Evolutionary conservation across 2,888 invertebrate species (phyloP).

Genomic region (Agapostemon virescens): DNA sequence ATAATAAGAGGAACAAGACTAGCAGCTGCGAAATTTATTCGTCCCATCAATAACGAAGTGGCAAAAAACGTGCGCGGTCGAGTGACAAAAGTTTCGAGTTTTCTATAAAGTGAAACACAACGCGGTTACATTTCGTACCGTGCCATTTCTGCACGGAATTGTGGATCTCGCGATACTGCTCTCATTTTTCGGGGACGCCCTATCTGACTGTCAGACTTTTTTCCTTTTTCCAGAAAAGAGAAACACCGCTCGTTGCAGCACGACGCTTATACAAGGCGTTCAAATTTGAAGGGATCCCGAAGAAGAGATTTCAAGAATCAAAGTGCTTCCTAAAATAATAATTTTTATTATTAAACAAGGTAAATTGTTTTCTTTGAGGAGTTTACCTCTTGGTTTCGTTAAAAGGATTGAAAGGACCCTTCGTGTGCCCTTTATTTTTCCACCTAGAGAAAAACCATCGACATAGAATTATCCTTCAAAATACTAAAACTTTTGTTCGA

Average conservation of each 20-base stretch:
- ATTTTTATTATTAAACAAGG: too few relatives aligned
- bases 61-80: background rate
- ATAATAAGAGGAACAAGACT: background rate
- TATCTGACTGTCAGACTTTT: background rate
- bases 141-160: background rate
- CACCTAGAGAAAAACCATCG: too few relatives aligned
- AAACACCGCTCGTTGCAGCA: background rate
- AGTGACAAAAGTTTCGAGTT: slow-evolving; percentile 2
- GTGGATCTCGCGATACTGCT: background rate
- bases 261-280: background rate
- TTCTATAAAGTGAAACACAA: background rate
- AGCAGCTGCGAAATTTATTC: background rate
- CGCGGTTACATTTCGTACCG: background rate
- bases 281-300: background rate
- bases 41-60: background rate
- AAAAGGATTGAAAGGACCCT: too few relatives aligned
- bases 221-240: background rate
- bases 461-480: too few relatives aligned
- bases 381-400: too few relatives aligned
- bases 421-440: too few relatives aligned
- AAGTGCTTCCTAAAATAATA: background rate
- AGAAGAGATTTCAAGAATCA: background rate
- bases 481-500: too few relatives aligned
- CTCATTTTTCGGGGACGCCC: slow-evolving; percentile 7
- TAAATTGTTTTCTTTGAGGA: too few relatives aligned